Percentiles rank a stretch among this genome's conserved stretches.
These are phyloP conservation scores for Galemys pyrenaicus DNA, from an alignment of 2,113 vertebrate genomes.

Conservation along the genomic window DNA sequence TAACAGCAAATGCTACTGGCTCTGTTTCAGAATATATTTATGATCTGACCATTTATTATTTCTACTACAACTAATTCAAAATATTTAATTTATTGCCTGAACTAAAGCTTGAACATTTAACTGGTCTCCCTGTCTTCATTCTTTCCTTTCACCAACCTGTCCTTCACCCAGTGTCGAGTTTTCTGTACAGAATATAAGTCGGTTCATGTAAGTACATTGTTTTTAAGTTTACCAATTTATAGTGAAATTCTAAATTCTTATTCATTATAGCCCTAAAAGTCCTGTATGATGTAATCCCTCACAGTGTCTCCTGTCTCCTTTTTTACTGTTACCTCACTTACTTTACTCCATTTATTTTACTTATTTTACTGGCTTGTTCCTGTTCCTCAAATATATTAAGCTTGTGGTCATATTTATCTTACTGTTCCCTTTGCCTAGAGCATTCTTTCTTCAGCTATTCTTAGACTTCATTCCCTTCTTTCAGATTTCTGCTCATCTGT, in stretches of 20 bases:
- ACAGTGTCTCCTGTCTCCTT: not conserved
- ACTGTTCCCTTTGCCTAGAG: not conserved
- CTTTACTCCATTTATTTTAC: not conserved
- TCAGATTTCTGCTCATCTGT: not conserved
- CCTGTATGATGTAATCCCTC: not conserved
- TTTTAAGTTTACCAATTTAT: not conserved
- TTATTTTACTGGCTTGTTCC: not conserved
- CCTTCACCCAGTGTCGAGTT: not conserved
- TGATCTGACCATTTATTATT: not conserved
- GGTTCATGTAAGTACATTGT: not conserved
- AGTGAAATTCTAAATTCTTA: not conserved
- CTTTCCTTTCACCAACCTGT: not conserved
- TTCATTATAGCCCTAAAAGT: not conserved
- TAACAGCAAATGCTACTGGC: not conserved
- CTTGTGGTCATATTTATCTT: not conserved
- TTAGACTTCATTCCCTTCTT: not conserved
- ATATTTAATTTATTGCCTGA: slow-evolving; percentile 31
- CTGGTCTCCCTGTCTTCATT: not conserved
- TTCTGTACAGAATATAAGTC: not conserved
- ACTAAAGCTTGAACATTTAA: not conserved
- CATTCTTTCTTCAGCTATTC: not conserved
- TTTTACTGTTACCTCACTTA: not conserved
- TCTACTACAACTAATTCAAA: not conserved
- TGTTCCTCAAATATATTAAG: not conserved
- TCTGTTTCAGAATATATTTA: slow-evolving; percentile 36